A percentile compares a stretch with the other conserved stretches of the same genome.
Evolutionary conservation across 2,888 invertebrate genomes (phyloP).

Genomic region (Erannis defoliaria): DNA sequence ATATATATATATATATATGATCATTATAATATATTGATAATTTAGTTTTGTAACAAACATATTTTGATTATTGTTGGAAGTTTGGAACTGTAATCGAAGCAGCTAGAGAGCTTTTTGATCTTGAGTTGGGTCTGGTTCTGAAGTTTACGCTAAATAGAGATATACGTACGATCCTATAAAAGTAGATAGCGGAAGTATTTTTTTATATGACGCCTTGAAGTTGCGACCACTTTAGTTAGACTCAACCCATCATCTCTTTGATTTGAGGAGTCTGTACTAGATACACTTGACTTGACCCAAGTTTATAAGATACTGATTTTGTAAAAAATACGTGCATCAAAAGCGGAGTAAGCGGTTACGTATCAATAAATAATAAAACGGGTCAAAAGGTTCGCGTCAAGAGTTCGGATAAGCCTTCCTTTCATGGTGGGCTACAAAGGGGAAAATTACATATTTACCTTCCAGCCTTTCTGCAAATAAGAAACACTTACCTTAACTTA

Average conservation of each 20-base stretch:
- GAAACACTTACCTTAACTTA: slow-evolving; percentile 15
- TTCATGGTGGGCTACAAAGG: slow-evolving; percentile 18
- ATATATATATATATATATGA: too few relatives aligned
- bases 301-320: slow-evolving; percentile 7
- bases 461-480: slow-evolving; percentile 7
- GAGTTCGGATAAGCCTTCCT: slow-evolving; percentile 21
- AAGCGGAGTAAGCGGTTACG: slow-evolving; percentile 20
- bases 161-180: too few relatives aligned
- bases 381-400: slow-evolving; percentile 29
- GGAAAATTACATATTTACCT: slow-evolving; percentile 32
- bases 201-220: background rate
- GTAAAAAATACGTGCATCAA: slow-evolving; percentile 25
- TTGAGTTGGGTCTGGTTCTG: too few relatives aligned
- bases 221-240: background rate
- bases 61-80: too few relatives aligned
- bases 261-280: background rate
- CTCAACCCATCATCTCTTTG: background rate
- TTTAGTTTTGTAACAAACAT: too few relatives aligned
- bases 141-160: too few relatives aligned
- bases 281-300: slow-evolving; percentile 2
- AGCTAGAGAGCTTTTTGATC: background rate
- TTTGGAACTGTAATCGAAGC: too few relatives aligned
- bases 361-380: slow-evolving; percentile 32
- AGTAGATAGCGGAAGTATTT: too few relatives aligned
- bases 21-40: too few relatives aligned